phyloP scores from a whole-genome alignment of 2,888 invertebrate species.

The Apodemia duryi region DNA sequence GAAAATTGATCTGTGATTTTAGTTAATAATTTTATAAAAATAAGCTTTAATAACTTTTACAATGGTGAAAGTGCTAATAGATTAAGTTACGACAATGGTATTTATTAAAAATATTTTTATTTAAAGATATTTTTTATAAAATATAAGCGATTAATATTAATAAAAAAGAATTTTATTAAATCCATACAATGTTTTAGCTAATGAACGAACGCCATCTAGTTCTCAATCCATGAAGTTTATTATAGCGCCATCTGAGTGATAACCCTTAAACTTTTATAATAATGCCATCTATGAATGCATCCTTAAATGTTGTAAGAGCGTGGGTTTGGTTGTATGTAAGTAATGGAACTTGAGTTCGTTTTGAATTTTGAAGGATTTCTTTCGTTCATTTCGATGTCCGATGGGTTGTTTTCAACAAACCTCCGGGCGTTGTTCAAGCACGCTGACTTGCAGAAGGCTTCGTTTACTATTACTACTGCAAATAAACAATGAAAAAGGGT shows the following conservation, averaged over 20 bases:
- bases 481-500: conserved; percentile 15
- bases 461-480: conserved; percentile 57
- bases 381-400: conserved; percentile 49
- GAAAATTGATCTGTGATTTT: conserved; percentile 46
- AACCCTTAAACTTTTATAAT: neutral
- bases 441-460: conserved; percentile 54
- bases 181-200: neutral
- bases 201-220: conserved; percentile 37
- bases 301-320: conserved; percentile 24
- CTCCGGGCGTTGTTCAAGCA: conserved; percentile 47
- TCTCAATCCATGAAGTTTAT: neutral
- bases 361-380: conserved; percentile 34
- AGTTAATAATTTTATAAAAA: conserved; percentile 18
- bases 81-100: conserved; percentile 34
- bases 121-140: conserved; percentile 24
- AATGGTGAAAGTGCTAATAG: conserved; percentile 9
- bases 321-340: conserved; percentile 17
- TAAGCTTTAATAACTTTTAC: conserved; percentile 21
- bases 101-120: conserved; percentile 58
- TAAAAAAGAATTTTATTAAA: conserved; percentile 24
- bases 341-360: neutral
- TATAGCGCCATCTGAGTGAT: conserved; percentile 37
- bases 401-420: conserved; percentile 30
- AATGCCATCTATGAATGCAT: conserved; percentile 20
- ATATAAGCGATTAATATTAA: conserved; percentile 27